Percentiles rank a stretch among this genome's conserved stretches.
Conservation (phyloP, 2,888 invertebrate species). For the Coelogynopora nodosa region DNA sequence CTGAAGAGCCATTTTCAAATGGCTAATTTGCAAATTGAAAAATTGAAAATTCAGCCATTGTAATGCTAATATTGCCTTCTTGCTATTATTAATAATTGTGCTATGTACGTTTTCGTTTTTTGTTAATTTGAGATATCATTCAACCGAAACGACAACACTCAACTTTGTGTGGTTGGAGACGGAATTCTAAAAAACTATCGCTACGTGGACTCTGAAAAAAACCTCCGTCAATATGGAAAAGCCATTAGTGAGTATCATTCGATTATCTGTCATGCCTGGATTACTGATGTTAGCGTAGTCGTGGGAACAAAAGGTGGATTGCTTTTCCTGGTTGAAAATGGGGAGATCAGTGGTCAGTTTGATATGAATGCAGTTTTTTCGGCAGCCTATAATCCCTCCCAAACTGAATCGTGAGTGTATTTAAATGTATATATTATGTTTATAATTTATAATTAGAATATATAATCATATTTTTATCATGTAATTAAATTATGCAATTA, state of each 20-base stretch:
- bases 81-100: too few species aligned
- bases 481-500: too few species aligned
- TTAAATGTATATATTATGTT: too few species aligned
- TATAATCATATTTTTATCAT: too few species aligned
- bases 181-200: constrained; percentile 73
- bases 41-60: too few species aligned
- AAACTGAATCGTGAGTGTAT: too few species aligned
- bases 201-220: constrained; percentile 68
- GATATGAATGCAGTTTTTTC: not conserved
- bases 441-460: too few species aligned
- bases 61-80: too few species aligned
- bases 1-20: too few species aligned
- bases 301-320: constrained; percentile 75
- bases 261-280: constrained; percentile 75
- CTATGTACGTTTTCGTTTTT: too few species aligned
- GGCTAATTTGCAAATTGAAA: too few species aligned
- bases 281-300: constrained; percentile 76
- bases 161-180: constrained; percentile 69
- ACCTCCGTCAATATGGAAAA: constrained; percentile 78
- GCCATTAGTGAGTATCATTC: constrained; percentile 74
- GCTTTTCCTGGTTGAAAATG: constrained; percentile 77
- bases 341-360: constrained; percentile 68
- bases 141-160: constrained; percentile 74
- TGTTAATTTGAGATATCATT: constrained; percentile 75
- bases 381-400: too few species aligned